A percentile compares a stretch with the other conserved stretches of the same genome.
Evolutionary conservation across 2,888 invertebrate genomes (phyloP).

Genomic region (Pycnomerus fuliginosus): DNA sequence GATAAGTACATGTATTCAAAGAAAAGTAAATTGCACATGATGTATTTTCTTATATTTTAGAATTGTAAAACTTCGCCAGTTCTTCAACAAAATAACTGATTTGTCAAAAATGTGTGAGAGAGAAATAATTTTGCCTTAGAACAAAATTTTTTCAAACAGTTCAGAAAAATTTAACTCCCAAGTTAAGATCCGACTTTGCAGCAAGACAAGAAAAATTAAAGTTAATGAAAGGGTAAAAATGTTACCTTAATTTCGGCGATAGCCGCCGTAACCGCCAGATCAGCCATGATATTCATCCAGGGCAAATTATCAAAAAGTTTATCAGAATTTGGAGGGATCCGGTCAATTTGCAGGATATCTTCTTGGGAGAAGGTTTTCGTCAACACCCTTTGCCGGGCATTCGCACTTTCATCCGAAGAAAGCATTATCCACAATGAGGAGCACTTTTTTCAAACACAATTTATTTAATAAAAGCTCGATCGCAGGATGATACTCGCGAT

Average conservation of each 20-base stretch:
- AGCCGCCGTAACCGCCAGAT: constrained; percentile 49
- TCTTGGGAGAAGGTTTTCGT: constrained; percentile 39
- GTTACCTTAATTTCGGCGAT: constrained; percentile 51
- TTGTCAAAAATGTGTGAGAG: too few species aligned
- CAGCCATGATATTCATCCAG: constrained; percentile 51
- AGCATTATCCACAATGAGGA: constrained; percentile 42
- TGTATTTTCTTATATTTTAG: too few species aligned
- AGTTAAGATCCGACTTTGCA: too few species aligned
- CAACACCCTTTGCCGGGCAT: constrained; percentile 39
- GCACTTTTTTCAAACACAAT: not conserved
- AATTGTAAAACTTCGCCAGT: too few species aligned
- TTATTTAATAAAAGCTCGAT: not conserved
- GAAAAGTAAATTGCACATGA: too few species aligned
- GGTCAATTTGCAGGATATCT: constrained; percentile 38
- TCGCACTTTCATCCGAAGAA: constrained; percentile 41
- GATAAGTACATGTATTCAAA: too few species aligned
- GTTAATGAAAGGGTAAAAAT: not conserved
- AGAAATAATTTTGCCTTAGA: too few species aligned
- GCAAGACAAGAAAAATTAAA: too few species aligned
- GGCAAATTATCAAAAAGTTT: constrained; percentile 48
- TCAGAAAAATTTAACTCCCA: too few species aligned
- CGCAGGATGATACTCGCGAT: constrained; percentile 4
- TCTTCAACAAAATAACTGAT: too few species aligned
- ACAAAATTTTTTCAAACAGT: too few species aligned
- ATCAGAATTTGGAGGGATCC: constrained; percentile 49